Evolutionary conservation across 2,888 invertebrate genomes (phyloP), one percentile per base, ranked within the genome.

Genomic region (Dynastes maya): DNA sequence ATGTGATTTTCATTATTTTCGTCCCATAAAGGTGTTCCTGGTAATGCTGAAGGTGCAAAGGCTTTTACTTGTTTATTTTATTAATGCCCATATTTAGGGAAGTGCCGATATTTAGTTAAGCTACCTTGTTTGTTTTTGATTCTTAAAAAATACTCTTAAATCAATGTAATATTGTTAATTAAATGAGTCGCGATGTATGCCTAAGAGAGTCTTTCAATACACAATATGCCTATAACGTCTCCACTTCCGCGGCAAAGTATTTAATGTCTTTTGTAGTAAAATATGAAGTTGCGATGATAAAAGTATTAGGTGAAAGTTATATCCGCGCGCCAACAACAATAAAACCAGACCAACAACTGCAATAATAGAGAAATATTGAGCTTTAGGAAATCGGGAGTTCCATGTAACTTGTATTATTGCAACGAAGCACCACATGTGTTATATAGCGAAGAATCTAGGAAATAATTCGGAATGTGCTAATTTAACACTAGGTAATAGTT

Each of bases 281-380:
- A 70, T 70, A 40, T 51, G 29, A 70, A 70, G 37, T 58, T 37
- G 2, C 55, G 13, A 55, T 45, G 8, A 58, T 32, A 71, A 58
- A 71, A 71, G 16, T 32, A 32, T 55, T 71, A 37, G 37, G 71
- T 58, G 71, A 71, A 71, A 71, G 71, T 71, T 58, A n/a, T 32
- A 16, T 58, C 45, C 55, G 37, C 37, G 37, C 37, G 49, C 32
- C 13, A 71, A 71, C 16, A 71, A 71, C 37, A 37, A 71, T 58
- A 16, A 32, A 53, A 29, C 13, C 29, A 32, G n/a, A 29, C 13
- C 29, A 67, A 40, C 67, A 29, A 16, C 40, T 1, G 40, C 45
- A 22, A 22, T 22, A 67, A 67, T 29, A 64, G 37, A 37, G n/a
- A 45, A 45, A 37, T 29, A 32, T 45, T 5, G 22, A 40, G 45